Evolutionary conservation across 2,797 vertebrate genomes (phyloP), one percentile per base, ranked within the genome.

Genomic region (Falco rusticolus): DNA sequence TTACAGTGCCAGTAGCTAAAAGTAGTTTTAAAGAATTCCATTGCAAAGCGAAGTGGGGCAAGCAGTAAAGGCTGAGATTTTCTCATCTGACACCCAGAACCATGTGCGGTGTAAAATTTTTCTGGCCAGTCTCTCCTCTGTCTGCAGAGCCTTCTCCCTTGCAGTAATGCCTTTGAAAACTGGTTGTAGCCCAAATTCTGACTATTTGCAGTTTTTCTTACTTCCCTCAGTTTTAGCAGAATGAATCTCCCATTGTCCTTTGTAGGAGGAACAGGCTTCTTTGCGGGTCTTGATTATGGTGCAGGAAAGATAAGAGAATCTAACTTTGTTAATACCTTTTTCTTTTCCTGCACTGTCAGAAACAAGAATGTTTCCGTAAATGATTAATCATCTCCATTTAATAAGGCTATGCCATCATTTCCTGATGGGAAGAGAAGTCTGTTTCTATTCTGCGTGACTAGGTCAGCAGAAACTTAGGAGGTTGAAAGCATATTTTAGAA

Each of bases 341-440:
- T 74, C 63, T 93, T 90, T 87, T 84, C 56, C 45, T 83, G 14
- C 47, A 22, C 77, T 94, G 63, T 87, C 70, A 89, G 86, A 82
- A 93, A 84, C 2, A 1, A 74, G 34, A 70, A 21, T 53, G 59
- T 77, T 92, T 91, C 90, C 28, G 19, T 56, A 93, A 90, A 61
- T 64, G 43, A 80, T 94, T 74, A 89, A 76, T 92, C 63, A 48
- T 69, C 47, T 66, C 48, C 16, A 21, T 92, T 89, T 90, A 82
- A 78, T 77, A 74, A 93, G 63, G 18, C 60, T 78, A 59, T 89
- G 37, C 71, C 63, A 82, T 63, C 31, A 87, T 89, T 90, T 94
- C 81, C 41, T 60, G 45, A 59, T 79, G 70, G 59, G 37, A 75
- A 78, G 74, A 82, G 12, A 24, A 77, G 17, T 41, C 53, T 86